A percentile compares a stretch with the other conserved stretches of the same genome.
Conservation (phyloP, 2,888 invertebrate species). For the Julus scandinavius region DNA sequence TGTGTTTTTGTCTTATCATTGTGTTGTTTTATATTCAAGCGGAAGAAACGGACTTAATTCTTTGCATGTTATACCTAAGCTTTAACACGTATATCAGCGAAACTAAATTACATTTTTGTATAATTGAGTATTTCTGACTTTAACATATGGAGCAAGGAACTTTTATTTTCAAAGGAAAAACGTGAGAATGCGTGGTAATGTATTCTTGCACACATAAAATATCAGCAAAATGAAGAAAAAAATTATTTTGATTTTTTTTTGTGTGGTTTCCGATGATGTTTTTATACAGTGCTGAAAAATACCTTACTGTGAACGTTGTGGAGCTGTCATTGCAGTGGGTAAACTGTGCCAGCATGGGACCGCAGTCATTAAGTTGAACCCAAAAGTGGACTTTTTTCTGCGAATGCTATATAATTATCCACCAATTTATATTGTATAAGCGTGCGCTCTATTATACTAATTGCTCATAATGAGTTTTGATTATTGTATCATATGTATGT, state of each 20-base stretch:
- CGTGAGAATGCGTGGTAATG: neutral
- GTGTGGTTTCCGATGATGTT: neutral
- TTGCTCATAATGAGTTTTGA: constrained; percentile 17
- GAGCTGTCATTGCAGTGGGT: too few species aligned
- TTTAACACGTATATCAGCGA: neutral
- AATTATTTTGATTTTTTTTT: neutral
- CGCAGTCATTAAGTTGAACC: neutral
- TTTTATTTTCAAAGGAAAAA: too few species aligned
- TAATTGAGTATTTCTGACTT: constrained; percentile 17
- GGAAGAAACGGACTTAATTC: neutral
- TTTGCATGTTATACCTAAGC: neutral
- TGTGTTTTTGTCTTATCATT: constrained; percentile 40
- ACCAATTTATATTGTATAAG: neutral
- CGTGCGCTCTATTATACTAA: neutral
- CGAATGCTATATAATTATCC: neutral
- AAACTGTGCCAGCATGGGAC: too few species aligned
- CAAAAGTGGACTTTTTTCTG: neutral
- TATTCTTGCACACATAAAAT: neutral
- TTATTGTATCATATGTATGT: neutral
- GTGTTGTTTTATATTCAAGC: neutral
- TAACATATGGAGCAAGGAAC: neutral
- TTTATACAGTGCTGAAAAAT: too few species aligned
- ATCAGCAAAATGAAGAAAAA: too few species aligned
- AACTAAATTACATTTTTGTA: neutral
- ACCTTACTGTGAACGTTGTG: too few species aligned